phyloP scores from a whole-genome alignment of 2,888 invertebrate genomes.

The Lagria hirta region DNA sequence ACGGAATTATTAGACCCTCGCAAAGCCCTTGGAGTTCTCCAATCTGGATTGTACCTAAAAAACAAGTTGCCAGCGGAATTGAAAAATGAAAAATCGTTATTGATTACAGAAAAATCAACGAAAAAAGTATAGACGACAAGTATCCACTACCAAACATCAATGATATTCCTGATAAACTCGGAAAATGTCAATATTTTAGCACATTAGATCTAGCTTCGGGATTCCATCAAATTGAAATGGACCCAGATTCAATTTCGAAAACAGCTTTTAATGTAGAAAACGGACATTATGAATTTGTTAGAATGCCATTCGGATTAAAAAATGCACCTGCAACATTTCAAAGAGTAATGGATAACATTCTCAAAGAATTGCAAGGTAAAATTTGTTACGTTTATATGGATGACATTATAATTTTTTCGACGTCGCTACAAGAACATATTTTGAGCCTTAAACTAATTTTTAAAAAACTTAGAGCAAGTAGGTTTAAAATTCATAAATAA shows the following conservation, averaged over 20 bases:
- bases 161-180: slow-evolving; percentile 27
- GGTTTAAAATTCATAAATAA: slow-evolving; percentile 31
- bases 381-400: slow-evolving; percentile 35
- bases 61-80: slow-evolving; percentile 26
- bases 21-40: slow-evolving; percentile 19
- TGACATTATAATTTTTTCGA: slow-evolving; percentile 30
- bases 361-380: slow-evolving; percentile 29
- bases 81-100: slow-evolving; percentile 31
- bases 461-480: slow-evolving; percentile 21
- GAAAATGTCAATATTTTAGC: slow-evolving; percentile 25
- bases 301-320: slow-evolving; percentile 38
- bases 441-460: slow-evolving; percentile 24
- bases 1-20: slow-evolving; percentile 19
- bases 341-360: slow-evolving; percentile 32
- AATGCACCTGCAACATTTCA: slow-evolving; percentile 37
- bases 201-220: slow-evolving; percentile 28
- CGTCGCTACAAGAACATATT: slow-evolving; percentile 26
- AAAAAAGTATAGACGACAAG: slow-evolving; percentile 26
- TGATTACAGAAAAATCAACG: slow-evolving; percentile 31
- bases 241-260: slow-evolving; percentile 16
- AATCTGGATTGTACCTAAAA: slow-evolving; percentile 20
- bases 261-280: slow-evolving; percentile 28
- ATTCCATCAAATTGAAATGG: slow-evolving; percentile 32
- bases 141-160: slow-evolving; percentile 31
- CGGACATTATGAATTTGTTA: slow-evolving; percentile 25